phyloP scores from a whole-genome alignment of 2,113 vertebrate genomes.

The Lamprologus callipterus region DNA sequence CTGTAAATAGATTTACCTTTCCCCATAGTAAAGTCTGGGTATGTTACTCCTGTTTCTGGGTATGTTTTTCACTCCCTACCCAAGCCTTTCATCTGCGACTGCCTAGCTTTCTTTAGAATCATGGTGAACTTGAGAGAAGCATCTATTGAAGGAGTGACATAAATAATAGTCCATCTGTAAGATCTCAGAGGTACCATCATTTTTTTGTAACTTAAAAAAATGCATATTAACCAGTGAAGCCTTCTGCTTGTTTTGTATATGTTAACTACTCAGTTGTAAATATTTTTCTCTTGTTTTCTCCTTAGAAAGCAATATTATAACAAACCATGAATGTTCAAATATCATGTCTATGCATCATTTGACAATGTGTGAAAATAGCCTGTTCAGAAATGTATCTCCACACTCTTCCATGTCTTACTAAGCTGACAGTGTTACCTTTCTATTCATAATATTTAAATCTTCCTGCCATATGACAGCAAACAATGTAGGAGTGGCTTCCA shows the following conservation, averaged over 20 bases:
- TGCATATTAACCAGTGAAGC: not conserved
- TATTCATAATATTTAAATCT: conserved; percentile 27
- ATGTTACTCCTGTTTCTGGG: not conserved
- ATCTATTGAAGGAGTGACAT: conserved; percentile 17
- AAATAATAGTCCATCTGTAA: not conserved
- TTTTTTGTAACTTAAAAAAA: not conserved
- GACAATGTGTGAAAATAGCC: not conserved
- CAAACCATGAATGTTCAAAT: not conserved
- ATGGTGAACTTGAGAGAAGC: not conserved
- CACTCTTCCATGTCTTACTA: not conserved
- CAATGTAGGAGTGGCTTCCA: conserved; percentile 37
- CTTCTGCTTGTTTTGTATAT: not conserved
- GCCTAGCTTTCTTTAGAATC: not conserved
- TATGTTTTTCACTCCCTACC: not conserved
- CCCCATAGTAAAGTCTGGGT: conserved; percentile 46
- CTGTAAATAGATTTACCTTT: conserved; percentile 70
- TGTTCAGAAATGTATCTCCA: not conserved
- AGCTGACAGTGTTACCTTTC: conserved; percentile 24
- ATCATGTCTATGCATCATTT: not conserved
- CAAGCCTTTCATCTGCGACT: conserved; percentile 27
- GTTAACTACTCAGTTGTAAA: not conserved
- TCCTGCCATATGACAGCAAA: conserved; percentile 20
- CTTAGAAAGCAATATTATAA: not conserved
- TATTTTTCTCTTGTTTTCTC: not conserved
- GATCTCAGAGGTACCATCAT: not conserved